A percentile compares a stretch with the other conserved stretches of the same genome.
These are phyloP conservation scores for Bellardia pandia DNA, from an alignment of 2,888 invertebrate species.

Conservation along the genomic window DNA sequence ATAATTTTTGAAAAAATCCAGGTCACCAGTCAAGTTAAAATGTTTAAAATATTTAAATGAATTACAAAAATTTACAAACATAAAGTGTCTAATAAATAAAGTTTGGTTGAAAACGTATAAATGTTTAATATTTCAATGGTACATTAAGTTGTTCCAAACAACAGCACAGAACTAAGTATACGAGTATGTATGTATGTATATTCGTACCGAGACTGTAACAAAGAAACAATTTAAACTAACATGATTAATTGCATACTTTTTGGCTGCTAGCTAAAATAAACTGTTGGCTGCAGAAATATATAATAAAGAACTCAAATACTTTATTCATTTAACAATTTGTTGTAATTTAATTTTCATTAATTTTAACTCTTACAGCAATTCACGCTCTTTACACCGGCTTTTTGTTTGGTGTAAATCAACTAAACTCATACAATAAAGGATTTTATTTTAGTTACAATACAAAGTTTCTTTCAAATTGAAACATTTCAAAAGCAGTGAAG, in stretches of 20 bases:
- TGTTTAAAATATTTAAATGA: neutral
- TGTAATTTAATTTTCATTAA: too few species aligned
- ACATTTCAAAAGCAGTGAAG: too few species aligned
- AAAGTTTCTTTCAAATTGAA: too few species aligned
- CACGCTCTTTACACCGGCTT: neutral
- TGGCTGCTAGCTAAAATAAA: neutral
- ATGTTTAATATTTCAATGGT: too few species aligned
- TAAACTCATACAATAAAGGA: neutral
- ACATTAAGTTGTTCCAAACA: too few species aligned
- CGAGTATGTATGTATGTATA: too few species aligned
- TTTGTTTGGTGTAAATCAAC: constrained; percentile 1
- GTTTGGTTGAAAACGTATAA: too few species aligned
- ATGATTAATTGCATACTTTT: constrained; percentile 22
- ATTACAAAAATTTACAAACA: neutral
- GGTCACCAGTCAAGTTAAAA: neutral
- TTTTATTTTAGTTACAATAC: neutral
- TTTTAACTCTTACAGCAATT: neutral
- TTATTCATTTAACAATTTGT: neutral
- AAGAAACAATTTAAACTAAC: neutral
- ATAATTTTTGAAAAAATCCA: neutral
- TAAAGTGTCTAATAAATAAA: neutral
- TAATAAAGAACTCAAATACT: neutral
- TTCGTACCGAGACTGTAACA: neutral
- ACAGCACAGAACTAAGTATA: neutral
- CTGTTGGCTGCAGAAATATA: neutral